Conservation (phyloP, 2,113 vertebrate species). For the Oriolus oriolus region DNA sequence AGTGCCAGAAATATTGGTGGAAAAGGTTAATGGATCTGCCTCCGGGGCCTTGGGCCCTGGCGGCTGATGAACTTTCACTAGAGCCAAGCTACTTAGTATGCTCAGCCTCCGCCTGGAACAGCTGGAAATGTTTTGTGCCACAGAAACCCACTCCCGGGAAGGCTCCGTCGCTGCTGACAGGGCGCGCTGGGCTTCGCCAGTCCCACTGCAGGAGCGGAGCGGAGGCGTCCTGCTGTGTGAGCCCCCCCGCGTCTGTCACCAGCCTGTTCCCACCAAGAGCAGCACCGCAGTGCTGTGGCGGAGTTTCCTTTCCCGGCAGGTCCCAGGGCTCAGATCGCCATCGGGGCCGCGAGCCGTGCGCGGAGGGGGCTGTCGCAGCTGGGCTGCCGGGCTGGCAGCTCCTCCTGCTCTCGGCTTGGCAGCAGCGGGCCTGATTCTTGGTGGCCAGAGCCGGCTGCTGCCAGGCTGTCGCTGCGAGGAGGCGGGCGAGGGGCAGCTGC, state of each 20-base stretch:
- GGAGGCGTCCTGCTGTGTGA: neutral
- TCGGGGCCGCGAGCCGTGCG: rapidly evolving
- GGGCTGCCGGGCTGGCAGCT: neutral
- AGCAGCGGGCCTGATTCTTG: neutral
- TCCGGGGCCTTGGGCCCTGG: neutral
- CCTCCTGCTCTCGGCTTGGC: neutral
- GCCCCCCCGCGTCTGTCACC: neutral
- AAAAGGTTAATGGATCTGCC: neutral
- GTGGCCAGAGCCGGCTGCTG: neutral
- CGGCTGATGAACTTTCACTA: neutral
- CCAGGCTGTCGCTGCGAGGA: neutral
- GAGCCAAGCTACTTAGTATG: neutral
- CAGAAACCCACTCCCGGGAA: neutral
- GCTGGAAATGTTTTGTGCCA: neutral
- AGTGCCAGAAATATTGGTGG: neutral
- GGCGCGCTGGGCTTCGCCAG: neutral
- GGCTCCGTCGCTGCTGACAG: neutral
- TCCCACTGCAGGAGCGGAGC: neutral
- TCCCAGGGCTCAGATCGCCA: neutral
- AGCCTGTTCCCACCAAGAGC: neutral
- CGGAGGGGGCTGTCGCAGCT: neutral
- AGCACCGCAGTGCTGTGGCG: neutral
- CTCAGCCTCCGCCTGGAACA: neutral
- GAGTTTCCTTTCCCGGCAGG: rapidly evolving
- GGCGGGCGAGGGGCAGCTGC: neutral